These are phyloP conservation scores for Plagiodera versicolora DNA, from an alignment of 2,888 invertebrate genomes.

Conservation along the genomic window DNA sequence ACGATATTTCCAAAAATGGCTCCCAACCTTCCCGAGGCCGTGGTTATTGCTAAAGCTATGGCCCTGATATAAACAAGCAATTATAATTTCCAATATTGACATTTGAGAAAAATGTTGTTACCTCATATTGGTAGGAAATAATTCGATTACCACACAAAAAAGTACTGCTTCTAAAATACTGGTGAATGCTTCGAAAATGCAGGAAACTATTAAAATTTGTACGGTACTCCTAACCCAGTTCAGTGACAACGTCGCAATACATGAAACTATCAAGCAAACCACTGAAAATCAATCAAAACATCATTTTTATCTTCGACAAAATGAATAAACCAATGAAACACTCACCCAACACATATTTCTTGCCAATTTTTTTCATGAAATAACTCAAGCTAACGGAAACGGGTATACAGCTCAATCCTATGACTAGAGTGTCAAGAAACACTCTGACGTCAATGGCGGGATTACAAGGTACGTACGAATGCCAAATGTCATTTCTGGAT, in stretches of 20 bases:
- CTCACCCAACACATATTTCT: constrained; percentile 62
- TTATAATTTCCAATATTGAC: not conserved
- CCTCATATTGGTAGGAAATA: constrained; percentile 53
- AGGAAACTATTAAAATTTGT: constrained; percentile 61
- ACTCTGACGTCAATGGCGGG: constrained; percentile 57
- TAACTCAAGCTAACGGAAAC: constrained; percentile 61
- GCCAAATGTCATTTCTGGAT: constrained; percentile 10
- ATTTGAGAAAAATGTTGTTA: constrained; percentile 18
- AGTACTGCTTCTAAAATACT: constrained; percentile 64
- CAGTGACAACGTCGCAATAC: constrained; percentile 59
- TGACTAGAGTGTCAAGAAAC: constrained; percentile 61
- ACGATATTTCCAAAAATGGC: constrained; percentile 64
- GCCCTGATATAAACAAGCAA: constrained; percentile 53
- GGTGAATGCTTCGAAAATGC: constrained; percentile 63
- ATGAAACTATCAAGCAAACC: constrained; percentile 60
- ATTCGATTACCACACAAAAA: constrained; percentile 64
- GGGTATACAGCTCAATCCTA: constrained; percentile 62
- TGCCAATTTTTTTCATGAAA: constrained; percentile 62
- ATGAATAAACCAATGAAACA: too few relatives aligned
- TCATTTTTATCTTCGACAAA: too few relatives aligned
- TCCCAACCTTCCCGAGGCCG: constrained; percentile 62
- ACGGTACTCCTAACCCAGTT: constrained; percentile 60
- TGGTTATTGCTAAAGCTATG: constrained; percentile 63
- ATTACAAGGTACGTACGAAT: constrained; percentile 38
- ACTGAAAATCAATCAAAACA: constrained; percentile 54